Evolutionary conservation across 1,140 invertebrate species (phyloP).

Genomic region (Drosophila orosa): DNA sequence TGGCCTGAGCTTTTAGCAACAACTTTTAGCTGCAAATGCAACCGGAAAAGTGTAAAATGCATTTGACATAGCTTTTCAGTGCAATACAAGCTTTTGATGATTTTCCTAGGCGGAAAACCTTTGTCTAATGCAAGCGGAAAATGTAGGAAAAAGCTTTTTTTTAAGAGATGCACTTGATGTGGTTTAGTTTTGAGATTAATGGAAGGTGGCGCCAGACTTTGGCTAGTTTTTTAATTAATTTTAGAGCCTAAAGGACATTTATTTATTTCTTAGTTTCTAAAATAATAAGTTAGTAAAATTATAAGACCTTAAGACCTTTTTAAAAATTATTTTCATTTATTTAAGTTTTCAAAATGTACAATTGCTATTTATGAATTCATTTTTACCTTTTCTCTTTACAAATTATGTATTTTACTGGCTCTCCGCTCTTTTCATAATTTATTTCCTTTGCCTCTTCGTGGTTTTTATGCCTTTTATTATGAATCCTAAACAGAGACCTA

Average conservation of each 20-base stretch:
- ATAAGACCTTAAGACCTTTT: background rate
- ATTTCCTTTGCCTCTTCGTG: background rate
- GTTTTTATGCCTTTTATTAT: background rate
- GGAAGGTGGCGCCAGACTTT: background rate
- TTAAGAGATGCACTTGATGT: background rate
- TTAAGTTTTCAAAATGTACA: background rate
- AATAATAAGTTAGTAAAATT: too few species aligned
- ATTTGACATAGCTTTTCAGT: conserved; percentile 33
- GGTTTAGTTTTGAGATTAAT: background rate
- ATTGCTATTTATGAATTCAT: background rate
- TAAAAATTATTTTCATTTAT: background rate
- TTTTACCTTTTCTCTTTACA: background rate
- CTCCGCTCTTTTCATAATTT: background rate
- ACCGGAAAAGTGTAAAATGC: conserved; percentile 37
- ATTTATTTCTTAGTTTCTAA: too few species aligned
- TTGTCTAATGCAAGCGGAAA: conserved; percentile 38
- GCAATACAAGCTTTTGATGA: conserved; percentile 9
- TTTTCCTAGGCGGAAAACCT: conserved; percentile 22
- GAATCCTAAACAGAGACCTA: conserved; percentile 7
- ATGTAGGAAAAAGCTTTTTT: conserved; percentile 19
- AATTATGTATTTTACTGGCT: background rate
- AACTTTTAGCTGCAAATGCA: conserved; percentile 42
- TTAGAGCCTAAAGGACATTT: too few species aligned
- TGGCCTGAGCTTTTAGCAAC: background rate
- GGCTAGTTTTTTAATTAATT: background rate